These are phyloP conservation scores for Cordilura impudica DNA, from an alignment of 2,888 invertebrate genomes.

Conservation along the genomic window DNA sequence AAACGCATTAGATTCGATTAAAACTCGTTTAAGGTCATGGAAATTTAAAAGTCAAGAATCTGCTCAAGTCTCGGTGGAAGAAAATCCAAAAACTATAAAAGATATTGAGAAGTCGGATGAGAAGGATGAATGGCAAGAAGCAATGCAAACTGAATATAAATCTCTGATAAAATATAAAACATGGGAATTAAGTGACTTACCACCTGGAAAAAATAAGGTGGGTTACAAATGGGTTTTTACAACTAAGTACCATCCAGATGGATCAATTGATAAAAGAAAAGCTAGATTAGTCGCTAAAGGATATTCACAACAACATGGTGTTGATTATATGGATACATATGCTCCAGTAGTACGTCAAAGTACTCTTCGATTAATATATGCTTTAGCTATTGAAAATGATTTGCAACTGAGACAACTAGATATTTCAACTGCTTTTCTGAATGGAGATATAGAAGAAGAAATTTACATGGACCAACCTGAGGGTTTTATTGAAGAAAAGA, in stretches of 20 bases:
- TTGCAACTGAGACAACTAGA: conserved; percentile 23
- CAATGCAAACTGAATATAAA: neutral
- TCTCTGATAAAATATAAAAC: too few relatives aligned
- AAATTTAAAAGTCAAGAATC: neutral
- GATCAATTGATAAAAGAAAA: too few relatives aligned
- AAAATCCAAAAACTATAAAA: neutral
- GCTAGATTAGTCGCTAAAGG: conserved; percentile 21
- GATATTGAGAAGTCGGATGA: neutral
- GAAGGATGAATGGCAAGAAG: too few relatives aligned
- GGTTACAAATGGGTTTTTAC: neutral
- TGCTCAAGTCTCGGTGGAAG: neutral
- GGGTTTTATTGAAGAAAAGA: neutral
- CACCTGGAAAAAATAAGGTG: neutral
- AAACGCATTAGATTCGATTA: neutral
- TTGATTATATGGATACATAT: conserved; percentile 50
- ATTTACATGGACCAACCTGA: conserved; percentile 32
- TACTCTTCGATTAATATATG: conserved; percentile 23
- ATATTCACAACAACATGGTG: conserved; percentile 60
- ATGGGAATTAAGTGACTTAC: too few relatives aligned
- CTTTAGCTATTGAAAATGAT: conserved; percentile 25
- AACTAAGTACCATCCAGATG: neutral
- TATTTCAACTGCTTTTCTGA: conserved; percentile 15
- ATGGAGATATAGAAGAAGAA: conserved; percentile 36
- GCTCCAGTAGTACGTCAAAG: conserved; percentile 10
- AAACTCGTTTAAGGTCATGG: neutral